Percentiles rank a stretch among this genome's conserved stretches.
These are phyloP conservation scores for Drosophila murphyi DNA, from an alignment of 1,140 invertebrate genomes.

Conservation along the genomic window DNA sequence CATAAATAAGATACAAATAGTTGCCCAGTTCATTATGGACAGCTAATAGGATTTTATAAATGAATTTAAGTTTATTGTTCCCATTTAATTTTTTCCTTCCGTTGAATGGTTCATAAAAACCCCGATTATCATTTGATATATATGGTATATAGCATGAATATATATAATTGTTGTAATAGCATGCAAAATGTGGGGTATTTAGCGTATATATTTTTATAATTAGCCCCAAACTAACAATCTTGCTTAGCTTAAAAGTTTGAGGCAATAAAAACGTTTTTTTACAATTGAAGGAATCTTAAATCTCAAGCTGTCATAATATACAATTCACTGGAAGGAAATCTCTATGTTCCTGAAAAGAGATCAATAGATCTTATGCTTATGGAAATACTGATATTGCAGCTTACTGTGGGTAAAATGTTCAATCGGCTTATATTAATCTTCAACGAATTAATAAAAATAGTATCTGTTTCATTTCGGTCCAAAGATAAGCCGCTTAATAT, in stretches of 20 bases:
- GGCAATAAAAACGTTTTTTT: no score
- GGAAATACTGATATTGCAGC: no score
- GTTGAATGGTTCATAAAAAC: conserved; percentile 24
- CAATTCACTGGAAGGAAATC: no score
- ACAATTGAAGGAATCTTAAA: no score
- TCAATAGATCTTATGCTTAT: no score
- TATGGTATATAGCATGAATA: conserved; percentile 22
- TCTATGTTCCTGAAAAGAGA: no score
- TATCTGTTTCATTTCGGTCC: no score
- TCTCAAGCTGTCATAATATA: no score
- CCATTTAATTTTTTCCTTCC: conserved; percentile 12
- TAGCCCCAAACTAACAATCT: not conserved
- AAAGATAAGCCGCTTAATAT: no score
- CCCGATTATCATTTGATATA: conserved; percentile 19
- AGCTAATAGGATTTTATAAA: conserved; percentile 41
- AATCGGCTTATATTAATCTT: no score
- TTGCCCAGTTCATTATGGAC: conserved; percentile 25
- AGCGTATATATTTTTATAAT: not conserved
- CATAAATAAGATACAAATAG: conserved; percentile 30
- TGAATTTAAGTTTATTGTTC: conserved; percentile 31
- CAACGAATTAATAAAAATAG: no score
- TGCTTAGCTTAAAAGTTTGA: not conserved
- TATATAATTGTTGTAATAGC: conserved; percentile 18
- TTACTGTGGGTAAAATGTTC: no score
- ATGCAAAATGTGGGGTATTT: conserved; percentile 21